Evolutionary conservation across 2,797 vertebrate genomes (phyloP).

Genomic region (Rhinella marina): DNA sequence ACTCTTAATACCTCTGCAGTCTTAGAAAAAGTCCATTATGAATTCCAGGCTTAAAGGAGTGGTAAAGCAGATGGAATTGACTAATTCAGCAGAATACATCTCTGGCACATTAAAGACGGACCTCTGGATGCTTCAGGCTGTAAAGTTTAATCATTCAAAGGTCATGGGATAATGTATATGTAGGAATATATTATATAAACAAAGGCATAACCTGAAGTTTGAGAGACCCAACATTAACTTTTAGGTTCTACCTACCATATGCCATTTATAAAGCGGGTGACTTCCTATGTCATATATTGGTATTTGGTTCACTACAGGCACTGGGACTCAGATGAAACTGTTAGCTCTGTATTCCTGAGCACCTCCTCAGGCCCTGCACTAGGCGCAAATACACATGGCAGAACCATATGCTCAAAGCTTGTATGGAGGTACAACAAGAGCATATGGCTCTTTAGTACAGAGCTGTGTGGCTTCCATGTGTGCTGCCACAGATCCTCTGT

Average conservation of each 20-base stretch:
- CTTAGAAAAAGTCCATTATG: conserved; percentile 10
- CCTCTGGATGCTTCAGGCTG: not conserved
- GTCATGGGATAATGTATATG: not conserved
- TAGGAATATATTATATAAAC: not conserved
- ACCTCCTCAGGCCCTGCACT: not conserved
- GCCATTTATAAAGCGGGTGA: not conserved
- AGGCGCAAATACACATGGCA: not conserved
- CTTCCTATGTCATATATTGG: not conserved
- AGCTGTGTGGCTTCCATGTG: no score
- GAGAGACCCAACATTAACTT: not conserved
- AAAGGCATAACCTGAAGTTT: not conserved
- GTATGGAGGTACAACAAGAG: no score
- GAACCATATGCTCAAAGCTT: no score
- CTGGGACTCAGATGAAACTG: no score
- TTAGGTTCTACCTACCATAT: not conserved
- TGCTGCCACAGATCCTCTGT: no score
- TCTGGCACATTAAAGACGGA: not conserved
- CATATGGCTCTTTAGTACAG: no score
- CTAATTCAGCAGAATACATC: not conserved
- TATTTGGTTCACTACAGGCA: not conserved
- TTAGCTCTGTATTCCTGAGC: no score
- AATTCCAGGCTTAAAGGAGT: conserved; percentile 22
- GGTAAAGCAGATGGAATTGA: conserved; percentile 4
- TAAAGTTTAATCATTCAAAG: not conserved
- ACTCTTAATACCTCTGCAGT: not conserved